Percentiles rank a stretch among this genome's conserved stretches.
Evolutionary conservation across 92 coral and sea anemone genomes (phyloP).

Genomic region (Phenganax marumi): DNA sequence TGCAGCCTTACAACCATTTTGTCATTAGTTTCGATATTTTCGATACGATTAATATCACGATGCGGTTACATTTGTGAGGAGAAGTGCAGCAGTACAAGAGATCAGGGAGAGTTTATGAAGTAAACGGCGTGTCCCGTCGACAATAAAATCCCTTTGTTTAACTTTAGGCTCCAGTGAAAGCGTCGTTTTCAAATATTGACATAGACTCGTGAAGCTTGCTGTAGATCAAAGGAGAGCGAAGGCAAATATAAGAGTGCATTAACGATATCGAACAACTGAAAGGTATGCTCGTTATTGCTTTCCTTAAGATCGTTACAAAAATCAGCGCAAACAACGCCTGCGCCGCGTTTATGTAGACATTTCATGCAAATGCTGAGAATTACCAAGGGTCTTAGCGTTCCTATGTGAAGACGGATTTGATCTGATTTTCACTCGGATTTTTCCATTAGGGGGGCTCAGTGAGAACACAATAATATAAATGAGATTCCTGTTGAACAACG

Average conservation of each 20-base stretch:
- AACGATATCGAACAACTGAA: constrained; percentile 41
- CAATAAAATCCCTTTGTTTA: constrained; percentile 47
- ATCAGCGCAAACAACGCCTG: constrained; percentile 31
- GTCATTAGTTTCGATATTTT: constrained; percentile 6
- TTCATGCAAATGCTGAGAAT: constrained; percentile 23
- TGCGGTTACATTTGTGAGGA: background rate
- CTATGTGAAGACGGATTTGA: constrained; percentile 49
- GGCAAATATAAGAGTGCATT: constrained; percentile 43
- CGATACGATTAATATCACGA: background rate
- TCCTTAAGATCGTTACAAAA: constrained; percentile 27
- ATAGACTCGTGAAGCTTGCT: constrained; percentile 26
- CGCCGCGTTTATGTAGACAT: background rate
- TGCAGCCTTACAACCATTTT: too few species aligned
- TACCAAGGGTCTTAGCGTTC: constrained; percentile 42
- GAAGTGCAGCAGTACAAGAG: background rate
- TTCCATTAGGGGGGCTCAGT: constrained; percentile 48
- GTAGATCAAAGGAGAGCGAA: constrained; percentile 46
- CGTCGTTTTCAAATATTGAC: constrained; percentile 44
- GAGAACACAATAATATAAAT: constrained; percentile 38
- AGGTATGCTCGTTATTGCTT: constrained; percentile 51
- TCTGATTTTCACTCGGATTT: constrained; percentile 50
- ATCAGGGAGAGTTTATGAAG: constrained; percentile 23
- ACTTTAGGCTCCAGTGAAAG: constrained; percentile 48
- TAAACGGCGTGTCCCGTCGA: constrained; percentile 46
- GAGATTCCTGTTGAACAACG: constrained; percentile 49